These are phyloP conservation scores for Drosophila anceps DNA, from an alignment of 2,888 invertebrate species.

Conservation along the genomic window DNA sequence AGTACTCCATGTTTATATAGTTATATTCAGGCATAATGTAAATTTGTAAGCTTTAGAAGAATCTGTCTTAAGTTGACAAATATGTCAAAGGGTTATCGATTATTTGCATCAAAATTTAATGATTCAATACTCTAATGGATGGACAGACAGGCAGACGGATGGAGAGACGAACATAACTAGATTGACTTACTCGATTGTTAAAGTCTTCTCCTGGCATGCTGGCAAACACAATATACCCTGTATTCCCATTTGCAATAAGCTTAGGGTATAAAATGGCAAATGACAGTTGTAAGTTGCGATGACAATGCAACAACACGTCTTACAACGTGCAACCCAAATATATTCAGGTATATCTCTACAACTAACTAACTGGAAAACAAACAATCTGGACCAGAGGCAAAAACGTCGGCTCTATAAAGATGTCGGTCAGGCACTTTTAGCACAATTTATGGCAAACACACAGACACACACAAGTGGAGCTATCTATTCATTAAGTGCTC, in stretches of 20 bases:
- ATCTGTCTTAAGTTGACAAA: too few relatives aligned
- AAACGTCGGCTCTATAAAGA: constrained; percentile 8
- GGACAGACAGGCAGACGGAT: too few relatives aligned
- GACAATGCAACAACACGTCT: constrained; percentile 15
- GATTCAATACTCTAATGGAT: too few relatives aligned
- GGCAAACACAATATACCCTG: not conserved
- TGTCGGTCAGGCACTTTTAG: constrained; percentile 21
- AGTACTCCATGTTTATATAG: not conserved
- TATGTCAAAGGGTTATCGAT: too few relatives aligned
- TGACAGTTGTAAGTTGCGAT: constrained; percentile 3
- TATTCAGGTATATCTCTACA: not conserved
- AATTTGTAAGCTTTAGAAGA: too few relatives aligned
- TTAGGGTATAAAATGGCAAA: not conserved
- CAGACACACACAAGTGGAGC: not conserved
- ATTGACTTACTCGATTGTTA: too few relatives aligned
- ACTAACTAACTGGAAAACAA: not conserved
- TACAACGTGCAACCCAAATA: not conserved
- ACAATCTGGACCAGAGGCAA: not conserved
- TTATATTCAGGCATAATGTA: not conserved
- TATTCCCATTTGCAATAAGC: not conserved
- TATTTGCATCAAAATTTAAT: too few relatives aligned
- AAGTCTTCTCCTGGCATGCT: not conserved
- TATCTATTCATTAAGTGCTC: constrained; percentile 35
- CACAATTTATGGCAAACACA: constrained; percentile 24
- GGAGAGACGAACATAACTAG: too few relatives aligned